phyloP scores from a whole-genome alignment of 2,888 invertebrate species.

The Epistrophella euchroma region DNA sequence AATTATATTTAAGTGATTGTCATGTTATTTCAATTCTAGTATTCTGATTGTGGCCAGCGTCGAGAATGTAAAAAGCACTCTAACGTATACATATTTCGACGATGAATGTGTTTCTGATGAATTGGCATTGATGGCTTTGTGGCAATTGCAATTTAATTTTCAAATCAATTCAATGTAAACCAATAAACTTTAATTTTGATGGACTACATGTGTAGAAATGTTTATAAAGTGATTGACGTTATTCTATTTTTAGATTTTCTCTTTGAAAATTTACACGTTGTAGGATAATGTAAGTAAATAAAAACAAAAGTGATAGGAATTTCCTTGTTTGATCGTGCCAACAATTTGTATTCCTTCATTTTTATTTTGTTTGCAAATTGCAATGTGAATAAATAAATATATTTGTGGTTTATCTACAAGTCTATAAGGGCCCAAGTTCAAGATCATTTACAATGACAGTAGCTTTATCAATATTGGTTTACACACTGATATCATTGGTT shows the following conservation, averaged over 20 bases:
- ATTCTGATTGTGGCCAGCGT: neutral
- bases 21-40: neutral
- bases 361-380: neutral
- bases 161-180: conserved; percentile 31
- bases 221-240: neutral
- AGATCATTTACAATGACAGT: neutral
- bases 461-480: neutral
- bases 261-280: neutral
- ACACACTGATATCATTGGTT: conserved; percentile 1
- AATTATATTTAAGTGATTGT: neutral
- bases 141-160: conserved; percentile 27
- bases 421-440: neutral
- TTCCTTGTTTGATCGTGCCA: neutral
- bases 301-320: conserved; percentile 18
- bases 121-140: neutral
- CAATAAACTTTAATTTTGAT: neutral
- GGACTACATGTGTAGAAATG: neutral
- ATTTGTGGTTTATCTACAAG: neutral
- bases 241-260: conserved; percentile 3
- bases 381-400: neutral
- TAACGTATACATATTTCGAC: neutral
- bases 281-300: neutral
- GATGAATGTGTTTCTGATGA: conserved; percentile 12
- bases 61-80: neutral
- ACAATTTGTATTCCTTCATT: neutral